These are phyloP conservation scores for Pseudomugil tenellus DNA, from an alignment of 2,797 vertebrate genomes.

Conservation along the genomic window DNA sequence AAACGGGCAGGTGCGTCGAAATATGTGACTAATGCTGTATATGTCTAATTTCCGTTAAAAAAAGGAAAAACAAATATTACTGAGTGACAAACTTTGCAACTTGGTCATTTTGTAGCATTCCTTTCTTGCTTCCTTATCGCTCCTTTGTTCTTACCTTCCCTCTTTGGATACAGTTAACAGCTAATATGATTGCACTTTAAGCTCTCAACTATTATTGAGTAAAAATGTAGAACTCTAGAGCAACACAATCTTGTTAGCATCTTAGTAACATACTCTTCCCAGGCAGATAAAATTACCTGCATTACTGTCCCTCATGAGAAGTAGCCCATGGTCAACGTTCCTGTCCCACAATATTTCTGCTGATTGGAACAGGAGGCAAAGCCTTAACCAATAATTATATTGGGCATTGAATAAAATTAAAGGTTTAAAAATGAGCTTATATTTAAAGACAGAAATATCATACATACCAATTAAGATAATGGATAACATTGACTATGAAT, in stretches of 20 bases:
- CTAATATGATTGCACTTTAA: conserved; percentile 52
- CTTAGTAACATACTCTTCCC: conserved; percentile 14
- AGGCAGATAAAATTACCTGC: not conserved
- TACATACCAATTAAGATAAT: not conserved
- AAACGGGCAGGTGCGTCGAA: not conserved
- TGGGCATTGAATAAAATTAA: not conserved
- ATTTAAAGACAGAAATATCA: not conserved
- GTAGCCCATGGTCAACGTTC: too few species aligned
- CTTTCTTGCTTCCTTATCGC: conserved; percentile 28
- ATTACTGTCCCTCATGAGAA: not conserved
- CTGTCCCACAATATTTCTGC: not conserved
- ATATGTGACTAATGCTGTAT: not conserved
- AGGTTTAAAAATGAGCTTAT: not conserved
- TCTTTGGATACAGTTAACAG: conserved; percentile 37
- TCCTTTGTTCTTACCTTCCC: conserved; percentile 8
- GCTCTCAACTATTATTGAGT: conserved; percentile 42
- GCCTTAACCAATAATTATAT: not conserved
- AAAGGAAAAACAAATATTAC: conserved; percentile 30
- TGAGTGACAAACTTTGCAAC: not conserved
- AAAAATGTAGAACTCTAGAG: conserved; percentile 22
- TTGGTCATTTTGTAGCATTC: not conserved
- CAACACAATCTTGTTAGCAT: conserved; percentile 51
- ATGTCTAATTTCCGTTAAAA: conserved; percentile 33
- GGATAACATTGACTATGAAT: not conserved
- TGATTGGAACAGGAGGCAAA: not conserved